phyloP scores from a whole-genome alignment of 2,888 invertebrate species.

The Apodemia mormo region DNA sequence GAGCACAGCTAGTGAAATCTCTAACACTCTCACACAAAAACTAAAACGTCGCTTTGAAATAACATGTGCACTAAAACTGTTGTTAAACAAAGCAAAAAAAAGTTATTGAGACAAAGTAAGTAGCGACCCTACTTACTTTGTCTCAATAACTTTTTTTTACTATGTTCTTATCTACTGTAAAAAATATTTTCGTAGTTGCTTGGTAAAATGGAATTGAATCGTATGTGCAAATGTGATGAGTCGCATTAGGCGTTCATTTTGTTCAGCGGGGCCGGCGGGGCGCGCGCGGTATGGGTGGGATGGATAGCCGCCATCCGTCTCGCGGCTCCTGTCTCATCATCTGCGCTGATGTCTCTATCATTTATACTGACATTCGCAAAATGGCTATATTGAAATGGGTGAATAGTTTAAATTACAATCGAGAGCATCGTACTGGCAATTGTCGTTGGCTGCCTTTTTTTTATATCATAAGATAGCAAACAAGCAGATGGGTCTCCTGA shows the following conservation, averaged over 20 bases:
- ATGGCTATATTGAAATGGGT: neutral
- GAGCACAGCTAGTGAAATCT: no score
- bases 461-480: no score
- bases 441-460: no score
- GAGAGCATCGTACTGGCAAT: no score
- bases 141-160: no score
- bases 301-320: constrained; percentile 68
- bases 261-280: constrained; percentile 35
- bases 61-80: no score
- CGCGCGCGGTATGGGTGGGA: constrained; percentile 41
- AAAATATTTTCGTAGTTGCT: constrained; percentile 32
- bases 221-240: constrained; percentile 76
- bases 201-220: constrained; percentile 54
- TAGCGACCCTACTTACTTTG: no score
- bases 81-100: no score
- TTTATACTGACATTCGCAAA: constrained; percentile 33
- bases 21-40: no score
- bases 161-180: neutral
- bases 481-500: no score
- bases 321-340: constrained; percentile 34
- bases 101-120: no score
- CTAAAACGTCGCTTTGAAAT: no score
- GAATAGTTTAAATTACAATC: neutral
- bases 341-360: constrained; percentile 44
- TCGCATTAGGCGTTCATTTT: constrained; percentile 70